Base-by-base conservation (phyloP, 2,888 invertebrate species). In the Pyrrhosoma nymphula region DNA sequence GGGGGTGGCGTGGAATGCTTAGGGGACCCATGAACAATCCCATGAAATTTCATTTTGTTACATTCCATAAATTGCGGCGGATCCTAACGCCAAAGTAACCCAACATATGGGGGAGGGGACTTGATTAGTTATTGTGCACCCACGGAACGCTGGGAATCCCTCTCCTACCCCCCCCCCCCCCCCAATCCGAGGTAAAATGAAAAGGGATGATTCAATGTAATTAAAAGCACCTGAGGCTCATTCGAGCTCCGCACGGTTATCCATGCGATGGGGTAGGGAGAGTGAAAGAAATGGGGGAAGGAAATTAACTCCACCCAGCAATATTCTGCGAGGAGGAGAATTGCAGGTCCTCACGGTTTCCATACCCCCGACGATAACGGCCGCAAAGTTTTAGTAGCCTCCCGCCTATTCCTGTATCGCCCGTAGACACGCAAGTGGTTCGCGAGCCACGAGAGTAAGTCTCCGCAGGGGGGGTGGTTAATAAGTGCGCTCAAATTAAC, bases 191-290 rank as follows among this genome's bases (percentile, higher is more conserved):
- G n/a, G n/a, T 69, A 69, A 69, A 69, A n/a, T 69, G n/a, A 69
- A 69, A 69, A 69, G 69, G 69, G 69, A 69, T 26, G 69, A 69
- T n/a, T 69, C n/a, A 26, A 69, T 69, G 26, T n/a, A 69, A 69
- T 69, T 69, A 69, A 69, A 69, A 69, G 69, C 69, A 69, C 69
- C 69, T 69, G 69, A 69, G 69, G 69, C 69, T 26, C 69, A 47
- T 47, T 69, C 8, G 69, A 26, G 69, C 69, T 26, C n/a, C 0
- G 69, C n/a, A n/a, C 69, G 47, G 47, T n/a, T 69, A 69, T 69
- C 69, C n/a, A 6, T 26, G 69, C 12, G 10, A 69, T 26, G n/a
- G n/a, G 69, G 69, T 12, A n/a, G n/a, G n/a, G n/a, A 56, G 60
- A 60, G 20, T 60, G 60, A 26, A n/a, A 3, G 69, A 69, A 47